These are phyloP conservation scores for Zaprionus tsacasi DNA, from an alignment of 1,140 invertebrate genomes.

Conservation along the genomic window DNA sequence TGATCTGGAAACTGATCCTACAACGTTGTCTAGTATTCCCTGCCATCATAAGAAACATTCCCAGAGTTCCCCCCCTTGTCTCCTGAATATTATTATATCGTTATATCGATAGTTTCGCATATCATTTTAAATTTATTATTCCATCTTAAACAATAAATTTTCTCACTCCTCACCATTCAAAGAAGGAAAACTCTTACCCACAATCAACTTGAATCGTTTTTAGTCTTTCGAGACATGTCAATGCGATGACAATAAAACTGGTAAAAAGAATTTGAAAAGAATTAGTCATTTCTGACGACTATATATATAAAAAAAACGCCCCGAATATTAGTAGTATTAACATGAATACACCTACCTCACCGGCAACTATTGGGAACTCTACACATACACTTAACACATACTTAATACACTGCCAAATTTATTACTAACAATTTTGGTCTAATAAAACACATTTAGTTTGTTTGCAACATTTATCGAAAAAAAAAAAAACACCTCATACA, in stretches of 20 bases:
- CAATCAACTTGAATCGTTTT: not conserved
- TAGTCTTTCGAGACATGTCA: too few species aligned
- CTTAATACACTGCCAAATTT: not conserved
- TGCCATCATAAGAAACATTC: not conserved
- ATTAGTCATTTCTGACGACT: not conserved
- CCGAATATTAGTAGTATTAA: not conserved
- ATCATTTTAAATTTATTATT: not conserved
- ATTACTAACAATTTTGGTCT: not conserved
- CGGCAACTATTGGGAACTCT: not conserved
- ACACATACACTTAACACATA: not conserved
- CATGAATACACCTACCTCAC: not conserved
- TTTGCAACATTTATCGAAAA: not conserved
- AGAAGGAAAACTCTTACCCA: not conserved
- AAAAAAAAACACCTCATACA: not conserved
- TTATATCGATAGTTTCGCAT: not conserved
- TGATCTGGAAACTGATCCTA: not conserved
- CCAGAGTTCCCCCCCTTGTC: not conserved
- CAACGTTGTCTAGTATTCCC: not conserved
- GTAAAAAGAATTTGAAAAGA: not conserved
- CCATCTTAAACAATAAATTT: not conserved
- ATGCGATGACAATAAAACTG: too few species aligned
- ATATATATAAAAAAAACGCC: not conserved
- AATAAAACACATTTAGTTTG: not conserved
- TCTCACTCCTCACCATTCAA: not conserved
- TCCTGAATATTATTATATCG: not conserved